A percentile compares a stretch with the other conserved stretches of the same genome.
phyloP scores from a whole-genome alignment of 2,888 invertebrate genomes.

The Leucoma salicis region DNA sequence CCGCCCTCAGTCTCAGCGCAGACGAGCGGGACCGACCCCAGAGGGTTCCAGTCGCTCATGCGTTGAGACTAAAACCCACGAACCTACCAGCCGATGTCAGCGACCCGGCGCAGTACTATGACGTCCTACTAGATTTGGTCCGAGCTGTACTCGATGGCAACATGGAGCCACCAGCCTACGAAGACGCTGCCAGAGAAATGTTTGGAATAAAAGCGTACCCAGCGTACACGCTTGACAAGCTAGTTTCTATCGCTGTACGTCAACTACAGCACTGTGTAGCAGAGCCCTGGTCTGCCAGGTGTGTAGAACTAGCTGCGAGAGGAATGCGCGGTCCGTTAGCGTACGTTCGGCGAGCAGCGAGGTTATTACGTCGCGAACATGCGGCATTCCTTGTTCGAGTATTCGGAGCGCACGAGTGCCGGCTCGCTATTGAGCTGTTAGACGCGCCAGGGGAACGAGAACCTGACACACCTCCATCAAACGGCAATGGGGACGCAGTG shows the following conservation, averaged over 20 bases:
- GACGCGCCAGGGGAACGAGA: slow-evolving; percentile 80
- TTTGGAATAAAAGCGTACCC: slow-evolving; percentile 94
- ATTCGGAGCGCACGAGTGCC: slow-evolving; percentile 92
- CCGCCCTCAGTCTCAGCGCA: slow-evolving; percentile 54
- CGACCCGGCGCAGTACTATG: slow-evolving; percentile 94
- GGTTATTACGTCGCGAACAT: slow-evolving; percentile 92
- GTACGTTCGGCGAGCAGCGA: slow-evolving; percentile 90
- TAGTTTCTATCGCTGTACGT: slow-evolving; percentile 89
- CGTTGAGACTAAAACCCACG: slow-evolving; percentile 91
- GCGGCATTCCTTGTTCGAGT: slow-evolving; percentile 94
- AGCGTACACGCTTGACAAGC: slow-evolving; percentile 97
- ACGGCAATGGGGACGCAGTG: slow-evolving; percentile 25
- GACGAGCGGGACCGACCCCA: slow-evolving; percentile 78
- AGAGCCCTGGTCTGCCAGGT: slow-evolving; percentile 92
- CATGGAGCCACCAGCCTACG: slow-evolving; percentile 94
- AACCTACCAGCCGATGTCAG: slow-evolving; percentile 61
- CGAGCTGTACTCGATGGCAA: slow-evolving; percentile 97
- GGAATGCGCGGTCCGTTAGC: slow-evolving; percentile 46
- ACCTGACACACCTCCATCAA: slow-evolving; percentile 72
- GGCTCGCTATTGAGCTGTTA: slow-evolving; percentile 94
- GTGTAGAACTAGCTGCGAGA: slow-evolving; percentile 81
- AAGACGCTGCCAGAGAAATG: slow-evolving; percentile 98
- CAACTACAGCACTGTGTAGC: slow-evolving; percentile 96
- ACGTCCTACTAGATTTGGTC: slow-evolving; percentile 95
- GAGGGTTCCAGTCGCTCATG: slow-evolving; percentile 54